These are phyloP conservation scores for Meriones psammophilus DNA, from an alignment of 2,797 vertebrate species.

Conservation along the genomic window DNA sequence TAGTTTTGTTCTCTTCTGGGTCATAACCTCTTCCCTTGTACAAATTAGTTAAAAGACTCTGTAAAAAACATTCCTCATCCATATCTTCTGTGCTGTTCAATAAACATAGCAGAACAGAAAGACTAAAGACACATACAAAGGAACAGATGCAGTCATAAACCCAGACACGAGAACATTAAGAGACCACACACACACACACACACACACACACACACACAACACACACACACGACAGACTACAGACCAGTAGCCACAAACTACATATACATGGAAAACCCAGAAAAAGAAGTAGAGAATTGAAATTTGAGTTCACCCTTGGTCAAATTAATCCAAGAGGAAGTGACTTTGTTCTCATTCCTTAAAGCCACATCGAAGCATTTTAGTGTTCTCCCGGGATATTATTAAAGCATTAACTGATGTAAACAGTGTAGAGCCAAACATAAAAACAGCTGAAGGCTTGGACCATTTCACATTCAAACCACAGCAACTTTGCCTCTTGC, in stretches of 20 bases:
- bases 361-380: background rate
- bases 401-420: background rate
- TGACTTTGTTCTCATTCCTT: background rate
- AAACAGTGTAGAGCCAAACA: background rate
- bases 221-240: background rate
- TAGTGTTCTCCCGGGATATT: background rate
- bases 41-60: background rate
- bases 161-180: background rate
- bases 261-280: too few species aligned
- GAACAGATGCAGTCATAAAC: background rate
- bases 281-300: background rate
- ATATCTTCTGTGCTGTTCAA: background rate
- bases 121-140: background rate
- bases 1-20: background rate
- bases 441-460: background rate
- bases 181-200: background rate
- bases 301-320: background rate
- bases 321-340: background rate
- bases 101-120: background rate
- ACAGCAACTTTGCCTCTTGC: background rate
- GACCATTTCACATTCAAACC: background rate
- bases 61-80: background rate
- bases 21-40: background rate
- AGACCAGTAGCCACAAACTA: too few species aligned
- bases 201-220: background rate